Conservation (phyloP, 2,113 vertebrate species). For the Siniperca knerii region DNA sequence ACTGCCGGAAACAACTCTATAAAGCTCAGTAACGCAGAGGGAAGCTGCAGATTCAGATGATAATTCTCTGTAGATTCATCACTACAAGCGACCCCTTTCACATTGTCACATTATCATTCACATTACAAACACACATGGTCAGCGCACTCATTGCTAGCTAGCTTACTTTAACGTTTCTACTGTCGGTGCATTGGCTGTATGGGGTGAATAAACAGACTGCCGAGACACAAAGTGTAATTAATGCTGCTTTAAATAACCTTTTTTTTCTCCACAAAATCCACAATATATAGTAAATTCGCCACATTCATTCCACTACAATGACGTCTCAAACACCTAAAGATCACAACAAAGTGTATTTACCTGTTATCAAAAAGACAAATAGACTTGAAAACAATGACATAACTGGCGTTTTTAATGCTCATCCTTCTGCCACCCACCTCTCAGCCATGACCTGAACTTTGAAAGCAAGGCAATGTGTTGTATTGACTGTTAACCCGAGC, state of each 20-base stretch:
- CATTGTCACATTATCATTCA: too few species aligned
- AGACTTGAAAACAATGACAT: slow-evolving; percentile 18
- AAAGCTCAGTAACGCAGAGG: too few species aligned
- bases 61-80: too few species aligned
- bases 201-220: too few species aligned
- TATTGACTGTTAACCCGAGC: slow-evolving; percentile 62
- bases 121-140: too few species aligned
- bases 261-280: background rate
- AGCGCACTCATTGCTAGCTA: too few species aligned
- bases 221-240: background rate
- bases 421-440: slow-evolving; percentile 19
- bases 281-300: background rate
- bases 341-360: background rate
- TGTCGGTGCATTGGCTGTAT: too few species aligned
- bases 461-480: slow-evolving; percentile 42
- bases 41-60: too few species aligned
- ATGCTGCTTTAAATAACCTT: background rate
- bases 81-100: too few species aligned
- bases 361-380: slow-evolving; percentile 5
- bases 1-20: too few species aligned
- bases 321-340: background rate
- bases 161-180: too few species aligned
- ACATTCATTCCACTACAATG: background rate
- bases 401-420: background rate
- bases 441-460: slow-evolving; percentile 40